Evolutionary conservation across 2,888 invertebrate species (phyloP), one percentile per base, ranked within the genome.

Genomic region (Mythimna vitellina): DNA sequence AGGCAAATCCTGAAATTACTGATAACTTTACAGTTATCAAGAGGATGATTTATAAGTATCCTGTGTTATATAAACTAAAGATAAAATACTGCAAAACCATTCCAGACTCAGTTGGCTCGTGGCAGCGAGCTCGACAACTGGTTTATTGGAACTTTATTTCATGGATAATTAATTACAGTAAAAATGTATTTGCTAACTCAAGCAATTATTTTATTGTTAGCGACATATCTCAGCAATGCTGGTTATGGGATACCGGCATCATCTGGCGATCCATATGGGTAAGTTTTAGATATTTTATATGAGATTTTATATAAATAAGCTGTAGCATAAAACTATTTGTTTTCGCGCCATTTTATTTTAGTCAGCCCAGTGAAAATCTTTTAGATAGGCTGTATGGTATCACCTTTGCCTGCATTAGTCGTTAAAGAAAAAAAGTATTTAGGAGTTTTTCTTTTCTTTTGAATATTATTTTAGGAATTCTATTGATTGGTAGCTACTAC

Each of bases 71-170:
- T 89, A 90, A 89, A 84, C 71, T 73, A 87, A 89, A 89, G 89
- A 89, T 86, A 90, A 80, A 88, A 87, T 84, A 85, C 76, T 62
- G 79, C 80, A 79, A 83, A 83, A 86, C 78, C 77, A 84, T 86
- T 89, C 83, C 76, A 82, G 80, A 88, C 82, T 92, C 93, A 95
- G 94, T 95, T 78, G 84, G 87, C 89, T 89, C 89, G 90, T 84
- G 91, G 88, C 88, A 81, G 80, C 86, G 86, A 85, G 84, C 91
- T 89, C 88, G 87, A 83, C 89, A 85, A 91, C 88, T 89, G 58
- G 65, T 51, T 65, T 75, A 67, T 38, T 80, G 51, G 73, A 75
- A 84, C 83, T 73, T 76, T 82, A 85, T 68, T 86, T 85, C 86
- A 89, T 92, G 89, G 89, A 85, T 88, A 82, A 75, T 80, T 81